Evolutionary conservation across 2,888 invertebrate genomes (phyloP), one percentile per base, ranked within the genome.

Genomic region (Ochlodes sylvanus): DNA sequence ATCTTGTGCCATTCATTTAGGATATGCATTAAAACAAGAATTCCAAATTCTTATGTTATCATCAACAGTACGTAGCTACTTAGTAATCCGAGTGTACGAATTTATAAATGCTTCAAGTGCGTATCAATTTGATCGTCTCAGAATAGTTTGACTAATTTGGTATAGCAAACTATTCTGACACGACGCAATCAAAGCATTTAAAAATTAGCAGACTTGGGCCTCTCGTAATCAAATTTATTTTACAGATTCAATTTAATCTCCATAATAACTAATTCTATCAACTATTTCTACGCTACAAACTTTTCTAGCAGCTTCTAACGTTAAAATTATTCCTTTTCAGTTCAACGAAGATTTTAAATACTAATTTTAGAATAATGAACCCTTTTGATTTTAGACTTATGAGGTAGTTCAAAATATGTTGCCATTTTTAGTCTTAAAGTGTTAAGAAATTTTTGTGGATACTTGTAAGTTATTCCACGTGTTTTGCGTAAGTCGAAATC

Each of bases 361-460:
- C 67, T 67, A 55, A 15, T 55, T 66, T 67, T 61, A 61, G 61
- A 67, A 61, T 67, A 55, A 55, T 67, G 54, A 67, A 61, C 61
- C 60, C 60, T 60, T 65, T 65, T 34, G 17, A 27, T 54, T 52
- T n/a, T 57, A 65, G 38, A 66, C 52, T 60, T 66, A 60, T 41
- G 66, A 66, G 66, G 66, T 66, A 66, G 66, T 66, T 61, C 44
- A 44, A 54, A 61, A 55, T 42, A 42, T 61, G 57, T 64, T 42
- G 64, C 44, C 57, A 17, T 61, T 47, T 32, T 44, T 19, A 42
- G 17, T 14, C 44, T 47, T 67, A 61, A 19, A 50, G 10, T 61
- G 44, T 58, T 66, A 54, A 42, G 52, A 41, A 54, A 10, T 10
- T 42, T 41, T 47, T 55, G 10, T 38, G 10, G 27, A 27, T 5